Evolutionary conservation across 2,888 invertebrate genomes (phyloP).

Genomic region (Cepaea hortensis): DNA sequence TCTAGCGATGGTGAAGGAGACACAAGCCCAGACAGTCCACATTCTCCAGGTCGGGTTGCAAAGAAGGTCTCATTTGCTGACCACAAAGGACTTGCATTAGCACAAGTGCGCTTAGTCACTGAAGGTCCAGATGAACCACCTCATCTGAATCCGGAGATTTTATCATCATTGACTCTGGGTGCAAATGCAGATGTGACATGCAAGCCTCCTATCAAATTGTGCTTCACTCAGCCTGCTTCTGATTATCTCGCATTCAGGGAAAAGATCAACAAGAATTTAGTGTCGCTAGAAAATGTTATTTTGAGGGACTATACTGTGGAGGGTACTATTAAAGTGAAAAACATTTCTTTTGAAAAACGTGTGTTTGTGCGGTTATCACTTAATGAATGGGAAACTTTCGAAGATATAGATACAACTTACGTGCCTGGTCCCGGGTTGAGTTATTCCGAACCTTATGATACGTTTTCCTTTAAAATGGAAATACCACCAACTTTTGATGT

Average conservation of each 20-base stretch:
- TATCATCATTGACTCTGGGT: slow-evolving; percentile 83
- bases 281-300: slow-evolving; percentile 94
- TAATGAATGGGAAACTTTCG: slow-evolving; percentile 88
- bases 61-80: slow-evolving; percentile 94
- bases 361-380: slow-evolving; percentile 87
- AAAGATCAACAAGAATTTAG: slow-evolving; percentile 86
- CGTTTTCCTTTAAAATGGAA: slow-evolving; percentile 89
- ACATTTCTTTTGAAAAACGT: slow-evolving; percentile 90
- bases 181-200: slow-evolving; percentile 83
- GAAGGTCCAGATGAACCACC: slow-evolving; percentile 95
- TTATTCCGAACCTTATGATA: slow-evolving; percentile 84
- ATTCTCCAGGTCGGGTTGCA: slow-evolving; percentile 77
- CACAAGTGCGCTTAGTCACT: slow-evolving; percentile 87
- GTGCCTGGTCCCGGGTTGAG: slow-evolving; percentile 71
- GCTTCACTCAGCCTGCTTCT: slow-evolving; percentile 93
- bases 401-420: slow-evolving; percentile 87
- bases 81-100: slow-evolving; percentile 88
- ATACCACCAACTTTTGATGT: slow-evolving; percentile 78
- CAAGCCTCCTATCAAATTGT: slow-evolving; percentile 77
- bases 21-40: slow-evolving; percentile 56
- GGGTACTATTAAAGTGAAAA: slow-evolving; percentile 93
- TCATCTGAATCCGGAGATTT: slow-evolving; percentile 67
- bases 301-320: slow-evolving; percentile 88
- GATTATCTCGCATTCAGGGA: slow-evolving; percentile 91
- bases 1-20: slow-evolving; percentile 51